These are phyloP conservation scores for Pica pica DNA, from an alignment of 2,113 vertebrate genomes.

Conservation along the genomic window DNA sequence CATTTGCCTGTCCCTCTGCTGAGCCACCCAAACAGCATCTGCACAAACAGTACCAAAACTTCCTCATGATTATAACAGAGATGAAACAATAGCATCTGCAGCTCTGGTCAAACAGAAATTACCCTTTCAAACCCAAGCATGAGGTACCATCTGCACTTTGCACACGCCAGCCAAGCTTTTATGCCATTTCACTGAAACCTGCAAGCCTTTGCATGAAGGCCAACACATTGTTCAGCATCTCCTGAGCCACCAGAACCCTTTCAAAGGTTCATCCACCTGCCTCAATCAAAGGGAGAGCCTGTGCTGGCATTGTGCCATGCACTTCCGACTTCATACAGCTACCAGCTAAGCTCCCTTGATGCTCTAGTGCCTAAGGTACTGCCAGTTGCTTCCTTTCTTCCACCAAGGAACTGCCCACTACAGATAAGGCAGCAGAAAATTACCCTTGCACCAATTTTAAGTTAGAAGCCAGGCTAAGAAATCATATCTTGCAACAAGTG, in stretches of 20 bases:
- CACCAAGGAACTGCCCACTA: not conserved
- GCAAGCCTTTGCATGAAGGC: not conserved
- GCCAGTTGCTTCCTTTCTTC: not conserved
- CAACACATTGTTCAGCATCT: not conserved
- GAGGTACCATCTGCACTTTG: not conserved
- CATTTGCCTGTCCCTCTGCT: not conserved
- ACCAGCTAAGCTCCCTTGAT: not conserved
- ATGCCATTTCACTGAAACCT: not conserved
- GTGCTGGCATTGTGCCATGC: not conserved
- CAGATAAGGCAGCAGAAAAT: not conserved
- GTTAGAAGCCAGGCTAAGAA: not conserved
- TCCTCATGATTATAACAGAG: not conserved
- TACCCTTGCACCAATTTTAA: not conserved
- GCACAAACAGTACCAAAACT: not conserved
- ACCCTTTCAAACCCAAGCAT: not conserved
- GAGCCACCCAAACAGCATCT: not conserved
- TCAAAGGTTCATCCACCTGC: not conserved
- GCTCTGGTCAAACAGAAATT: not conserved
- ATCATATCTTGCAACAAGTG: accelerated
- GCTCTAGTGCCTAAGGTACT: not conserved
- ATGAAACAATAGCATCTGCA: not conserved
- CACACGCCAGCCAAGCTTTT: not conserved
- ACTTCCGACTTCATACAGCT: not conserved
- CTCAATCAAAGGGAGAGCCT: not conserved
- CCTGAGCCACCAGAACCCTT: not conserved